Percentiles rank a stretch among this genome's conserved stretches.
These are phyloP conservation scores for Chrysolina haemoptera DNA, from an alignment of 2,888 invertebrate species.

Conservation along the genomic window DNA sequence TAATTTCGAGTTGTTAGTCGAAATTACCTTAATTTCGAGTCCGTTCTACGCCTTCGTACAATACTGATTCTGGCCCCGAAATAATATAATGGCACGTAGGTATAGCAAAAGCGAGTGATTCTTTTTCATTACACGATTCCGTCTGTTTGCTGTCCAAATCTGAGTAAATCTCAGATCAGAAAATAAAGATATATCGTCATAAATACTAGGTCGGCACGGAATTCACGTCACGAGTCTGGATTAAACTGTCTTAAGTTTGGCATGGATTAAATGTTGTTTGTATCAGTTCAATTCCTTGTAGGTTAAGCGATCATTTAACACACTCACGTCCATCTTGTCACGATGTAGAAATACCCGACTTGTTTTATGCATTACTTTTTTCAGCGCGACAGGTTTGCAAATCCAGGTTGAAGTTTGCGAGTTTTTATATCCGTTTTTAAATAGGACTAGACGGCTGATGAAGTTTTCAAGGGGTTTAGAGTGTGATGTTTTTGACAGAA, in stretches of 20 bases:
- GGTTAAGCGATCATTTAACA: slow-evolving; percentile 50
- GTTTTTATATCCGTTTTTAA: slow-evolving; percentile 1
- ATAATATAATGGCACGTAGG: background rate
- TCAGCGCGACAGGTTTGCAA: slow-evolving; percentile 7
- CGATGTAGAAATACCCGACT: slow-evolving; percentile 22
- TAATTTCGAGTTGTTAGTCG: no score
- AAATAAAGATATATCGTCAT: slow-evolving; percentile 29
- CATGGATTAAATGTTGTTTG: slow-evolving; percentile 55
- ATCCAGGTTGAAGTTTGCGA: slow-evolving; percentile 3
- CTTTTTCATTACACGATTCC: slow-evolving; percentile 21
- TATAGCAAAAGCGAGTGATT: slow-evolving; percentile 3
- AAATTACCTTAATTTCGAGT: no score
- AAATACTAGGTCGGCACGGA: slow-evolving; percentile 24
- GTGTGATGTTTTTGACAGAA: no score
- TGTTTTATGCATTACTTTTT: slow-evolving; percentile 18
- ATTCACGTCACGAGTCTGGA: slow-evolving; percentile 39
- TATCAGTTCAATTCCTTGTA: slow-evolving; percentile 52
- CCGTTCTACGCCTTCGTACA: no score
- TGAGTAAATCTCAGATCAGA: slow-evolving; percentile 26
- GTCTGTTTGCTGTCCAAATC: slow-evolving; percentile 25
- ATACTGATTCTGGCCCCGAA: background rate
- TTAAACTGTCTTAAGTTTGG: slow-evolving; percentile 43
- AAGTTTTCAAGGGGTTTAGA: background rate
- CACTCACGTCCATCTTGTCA: slow-evolving; percentile 53
- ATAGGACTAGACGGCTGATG: background rate